Base-by-base conservation (phyloP, 2,888 invertebrate species). In the Cantharis rustica region DNA sequence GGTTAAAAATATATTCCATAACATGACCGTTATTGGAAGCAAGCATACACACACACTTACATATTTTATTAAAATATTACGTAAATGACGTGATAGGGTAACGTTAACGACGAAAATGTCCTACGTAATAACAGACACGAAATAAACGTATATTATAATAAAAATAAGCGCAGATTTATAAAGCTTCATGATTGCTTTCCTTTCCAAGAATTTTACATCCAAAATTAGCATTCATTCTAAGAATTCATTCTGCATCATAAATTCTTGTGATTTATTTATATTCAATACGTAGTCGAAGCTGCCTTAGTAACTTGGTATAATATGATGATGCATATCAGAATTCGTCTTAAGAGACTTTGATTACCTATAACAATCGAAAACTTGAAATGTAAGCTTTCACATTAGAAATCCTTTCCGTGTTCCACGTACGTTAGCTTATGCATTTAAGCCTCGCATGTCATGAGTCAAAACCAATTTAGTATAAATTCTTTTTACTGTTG, bases 221-320 rank as follows among this genome's bases (percentile, higher is more conserved):
- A 73, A 73, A 73, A 73, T 73, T 73, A 73, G 68, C 69, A 69
- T 73, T 61, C 61, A 69, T 73, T 73, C 73, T 69, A 15, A 61
- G 73, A 73, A 73, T n/a, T 69, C 20, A 61, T 66, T 68, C 68
- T 73, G 68, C 73, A 73, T 73, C 73, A 69, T 69, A 73, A 31
- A 62, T 27, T 68, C 66, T 68, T 72, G 68, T 61, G 61, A 61
- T 72, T 72, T 72, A 66, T 72, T 72, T 72, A 72, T 72, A 72
- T 68, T 72, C 68, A 13, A 31, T 64, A 66, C 72, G 61, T 72
- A 72, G 20, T 17, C 23, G 23, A 17, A 20, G 16, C 23, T 17
- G 64, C n/a, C 20, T 15, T 66, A 66, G 64, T 66, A 66, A 66
- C 23, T 66, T 66, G 17, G 23, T 23, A 23, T 23, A 66, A 66